Percentiles rank a stretch among this genome's conserved stretches.
phyloP scores from a whole-genome alignment of 2,888 invertebrate genomes.

The Vandiemenella viatica region DNA sequence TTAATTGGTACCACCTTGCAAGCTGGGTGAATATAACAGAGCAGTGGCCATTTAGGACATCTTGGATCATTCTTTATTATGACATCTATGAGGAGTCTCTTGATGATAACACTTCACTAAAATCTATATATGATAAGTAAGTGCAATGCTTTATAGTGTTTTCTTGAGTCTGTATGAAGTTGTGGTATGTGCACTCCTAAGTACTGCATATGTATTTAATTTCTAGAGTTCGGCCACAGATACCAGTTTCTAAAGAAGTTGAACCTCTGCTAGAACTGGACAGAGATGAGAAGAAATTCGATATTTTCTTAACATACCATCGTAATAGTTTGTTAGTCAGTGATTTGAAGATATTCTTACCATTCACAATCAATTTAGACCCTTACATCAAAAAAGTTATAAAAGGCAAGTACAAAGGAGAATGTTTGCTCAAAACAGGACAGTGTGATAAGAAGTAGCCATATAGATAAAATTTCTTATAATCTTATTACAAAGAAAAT shows the following conservation, averaged over 20 bases:
- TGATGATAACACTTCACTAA: slow-evolving; percentile 73
- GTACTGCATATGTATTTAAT: not conserved
- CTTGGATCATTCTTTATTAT: slow-evolving; percentile 92
- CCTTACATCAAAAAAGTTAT: slow-evolving; percentile 95
- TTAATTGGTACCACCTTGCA: slow-evolving; percentile 95
- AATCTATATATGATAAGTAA: slow-evolving; percentile 86
- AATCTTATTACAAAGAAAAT: no score
- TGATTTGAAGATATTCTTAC: slow-evolving; percentile 86
- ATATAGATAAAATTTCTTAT: no score
- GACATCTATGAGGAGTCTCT: slow-evolving; percentile 76
- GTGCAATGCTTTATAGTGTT: slow-evolving; percentile 20
- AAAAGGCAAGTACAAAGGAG: slow-evolving; percentile 59
- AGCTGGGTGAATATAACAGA: slow-evolving; percentile 98
- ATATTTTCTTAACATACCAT: slow-evolving; percentile 82
- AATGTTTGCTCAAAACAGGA: no score
- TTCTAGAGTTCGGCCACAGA: slow-evolving; percentile 58
- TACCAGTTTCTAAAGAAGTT: slow-evolving; percentile 71
- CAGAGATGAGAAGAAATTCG: slow-evolving; percentile 86
- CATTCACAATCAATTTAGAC: slow-evolving; percentile 96
- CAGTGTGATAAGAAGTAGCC: no score
- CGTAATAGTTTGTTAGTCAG: slow-evolving; percentile 69
- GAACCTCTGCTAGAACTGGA: slow-evolving; percentile 84
- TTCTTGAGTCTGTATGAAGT: not conserved
- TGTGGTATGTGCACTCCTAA: not conserved
- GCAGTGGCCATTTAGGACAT: slow-evolving; percentile 95